Conservation (phyloP, 2,113 vertebrate genomes). For the Sylvicapra grimmia region DNA sequence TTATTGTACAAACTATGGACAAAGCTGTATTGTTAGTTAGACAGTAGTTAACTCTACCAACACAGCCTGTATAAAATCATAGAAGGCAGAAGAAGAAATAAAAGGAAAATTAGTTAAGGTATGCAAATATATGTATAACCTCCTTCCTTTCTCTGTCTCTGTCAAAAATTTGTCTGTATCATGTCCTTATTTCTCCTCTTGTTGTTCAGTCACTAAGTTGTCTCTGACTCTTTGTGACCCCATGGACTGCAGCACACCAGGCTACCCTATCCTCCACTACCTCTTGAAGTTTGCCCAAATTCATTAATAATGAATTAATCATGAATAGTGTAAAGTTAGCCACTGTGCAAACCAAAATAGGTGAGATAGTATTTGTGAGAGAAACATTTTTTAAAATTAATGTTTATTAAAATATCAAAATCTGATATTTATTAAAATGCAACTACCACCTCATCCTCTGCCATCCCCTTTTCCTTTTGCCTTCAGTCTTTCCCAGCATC, state of each 20-base stretch:
- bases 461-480: neutral
- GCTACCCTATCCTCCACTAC: neutral
- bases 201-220: neutral
- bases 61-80: neutral
- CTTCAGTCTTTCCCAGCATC: neutral
- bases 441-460: neutral
- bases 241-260: neutral
- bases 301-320: neutral
- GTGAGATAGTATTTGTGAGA: neutral
- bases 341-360: neutral
- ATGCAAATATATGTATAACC: neutral
- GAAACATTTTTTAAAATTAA: neutral
- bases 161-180: neutral
- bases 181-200: neutral
- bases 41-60: neutral
- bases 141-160: neutral
- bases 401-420: neutral
- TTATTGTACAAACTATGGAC: neutral
- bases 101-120: neutral
- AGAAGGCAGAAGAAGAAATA: neutral
- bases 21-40: neutral
- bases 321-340: neutral
- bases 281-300: neutral
- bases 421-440: neutral
- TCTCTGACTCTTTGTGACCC: neutral